Conservation (phyloP, 1,140 invertebrate genomes). For the Eriocheir sinensis region DNA sequence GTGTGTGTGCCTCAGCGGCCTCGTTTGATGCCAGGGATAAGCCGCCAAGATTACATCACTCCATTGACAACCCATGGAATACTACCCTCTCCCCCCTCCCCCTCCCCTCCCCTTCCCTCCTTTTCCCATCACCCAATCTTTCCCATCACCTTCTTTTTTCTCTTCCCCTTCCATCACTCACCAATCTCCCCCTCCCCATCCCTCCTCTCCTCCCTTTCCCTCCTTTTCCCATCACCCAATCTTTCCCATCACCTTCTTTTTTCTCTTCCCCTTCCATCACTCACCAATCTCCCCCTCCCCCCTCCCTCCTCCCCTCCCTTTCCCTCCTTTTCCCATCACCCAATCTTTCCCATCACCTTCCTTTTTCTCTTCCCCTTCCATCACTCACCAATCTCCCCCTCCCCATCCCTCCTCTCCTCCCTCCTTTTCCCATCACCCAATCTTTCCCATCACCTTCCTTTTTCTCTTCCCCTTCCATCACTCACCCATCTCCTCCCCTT, state of each 20-base stretch:
- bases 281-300: not conserved
- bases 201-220: not conserved
- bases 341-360: not conserved
- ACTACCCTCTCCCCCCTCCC: too few relatives aligned
- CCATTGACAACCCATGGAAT: not conserved
- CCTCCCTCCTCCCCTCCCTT: slow-evolving; percentile 23
- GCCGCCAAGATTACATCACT: not conserved
- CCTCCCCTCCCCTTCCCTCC: not conserved
- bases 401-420: too few relatives aligned
- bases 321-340: not conserved
- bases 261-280: not conserved
- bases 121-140: too few relatives aligned
- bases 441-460: too few relatives aligned
- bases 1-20: not conserved
- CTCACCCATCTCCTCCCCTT: too few relatives aligned
- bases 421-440: too few relatives aligned
- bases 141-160: too few relatives aligned
- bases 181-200: not conserved
- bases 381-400: too few relatives aligned
- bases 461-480: too few relatives aligned
- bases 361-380: too few relatives aligned
- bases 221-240: not conserved
- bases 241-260: not conserved
- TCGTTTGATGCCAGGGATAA: not conserved
- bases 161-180: too few relatives aligned